Percentiles rank a stretch among this genome's conserved stretches.
Conservation (phyloP, 2,888 invertebrate species). For the Aphodius sticticus region DNA sequence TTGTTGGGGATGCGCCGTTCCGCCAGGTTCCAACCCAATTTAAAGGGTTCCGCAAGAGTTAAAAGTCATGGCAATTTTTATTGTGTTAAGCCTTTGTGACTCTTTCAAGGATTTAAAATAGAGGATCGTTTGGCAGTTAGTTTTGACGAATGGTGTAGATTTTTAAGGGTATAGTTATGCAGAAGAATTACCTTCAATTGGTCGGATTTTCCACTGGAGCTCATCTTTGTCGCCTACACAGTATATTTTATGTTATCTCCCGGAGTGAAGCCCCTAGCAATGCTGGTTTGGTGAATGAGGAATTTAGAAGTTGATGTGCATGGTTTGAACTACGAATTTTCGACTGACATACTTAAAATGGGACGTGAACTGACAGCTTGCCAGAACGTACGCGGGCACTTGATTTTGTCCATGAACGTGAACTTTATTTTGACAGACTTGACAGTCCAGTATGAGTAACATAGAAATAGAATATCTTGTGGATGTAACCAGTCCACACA, state of each 20-base stretch:
- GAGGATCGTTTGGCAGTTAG: no score
- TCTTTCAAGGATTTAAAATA: no score
- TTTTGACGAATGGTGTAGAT: not conserved
- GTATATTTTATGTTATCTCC: not conserved
- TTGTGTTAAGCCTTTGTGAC: no score
- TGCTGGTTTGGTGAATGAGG: not conserved
- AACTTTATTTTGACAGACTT: no score
- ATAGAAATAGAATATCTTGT: no score
- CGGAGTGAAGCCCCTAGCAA: not conserved
- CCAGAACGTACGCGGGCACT: not conserved
- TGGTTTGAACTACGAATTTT: conserved; percentile 4
- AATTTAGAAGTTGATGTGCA: conserved; percentile 4
- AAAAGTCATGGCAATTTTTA: no score
- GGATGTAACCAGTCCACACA: no score
- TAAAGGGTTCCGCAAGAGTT: no score
- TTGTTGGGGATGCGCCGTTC: no score
- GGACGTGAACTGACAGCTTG: not conserved
- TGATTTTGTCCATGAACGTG: not conserved
- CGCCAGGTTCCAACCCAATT: no score
- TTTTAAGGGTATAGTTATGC: not conserved
- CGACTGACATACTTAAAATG: conserved; percentile 4
- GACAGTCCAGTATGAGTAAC: no score
- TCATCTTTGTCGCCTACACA: not conserved
- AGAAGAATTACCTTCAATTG: not conserved
- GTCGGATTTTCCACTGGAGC: not conserved